Conservation (phyloP, 2,797 vertebrate genomes). For the Acrocephalus scirpaceus region DNA sequence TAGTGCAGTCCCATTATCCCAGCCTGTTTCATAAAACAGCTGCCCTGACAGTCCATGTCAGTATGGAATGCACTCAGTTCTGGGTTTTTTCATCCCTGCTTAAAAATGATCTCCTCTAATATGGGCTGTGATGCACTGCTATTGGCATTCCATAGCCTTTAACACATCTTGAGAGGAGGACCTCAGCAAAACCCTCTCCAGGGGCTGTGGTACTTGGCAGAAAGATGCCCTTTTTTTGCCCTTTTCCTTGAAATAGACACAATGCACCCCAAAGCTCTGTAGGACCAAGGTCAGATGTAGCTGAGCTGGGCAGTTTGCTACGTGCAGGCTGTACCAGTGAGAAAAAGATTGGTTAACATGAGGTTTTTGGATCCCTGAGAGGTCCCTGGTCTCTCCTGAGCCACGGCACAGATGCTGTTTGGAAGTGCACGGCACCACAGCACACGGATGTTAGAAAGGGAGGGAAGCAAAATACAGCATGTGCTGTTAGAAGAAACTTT, state of each 20-base stretch:
- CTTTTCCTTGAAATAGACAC: neutral
- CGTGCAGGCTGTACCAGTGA: neutral
- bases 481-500: constrained; percentile 39
- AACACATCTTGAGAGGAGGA: neutral
- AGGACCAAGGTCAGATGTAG: neutral
- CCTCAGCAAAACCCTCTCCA: neutral
- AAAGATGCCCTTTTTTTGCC: neutral
- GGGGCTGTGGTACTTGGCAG: neutral
- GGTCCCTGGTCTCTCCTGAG: neutral
- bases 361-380: neutral
- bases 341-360: neutral
- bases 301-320: neutral
- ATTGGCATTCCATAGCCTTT: neutral
- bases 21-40: constrained; percentile 23
- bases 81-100: constrained; percentile 6
- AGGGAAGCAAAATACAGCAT: constrained; percentile 24
- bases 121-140: neutral
- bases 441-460: neutral
- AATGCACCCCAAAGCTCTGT: neutral
- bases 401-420: constrained; percentile 16
- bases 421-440: neutral
- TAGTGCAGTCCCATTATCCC: neutral
- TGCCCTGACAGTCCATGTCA: constrained; percentile 11
- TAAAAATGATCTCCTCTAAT: neutral
- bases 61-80: constrained; percentile 9